Percentiles rank a stretch among this genome's conserved stretches.
phyloP scores from a whole-genome alignment of 2,888 invertebrate species.

The Melanargia galathea region DNA sequence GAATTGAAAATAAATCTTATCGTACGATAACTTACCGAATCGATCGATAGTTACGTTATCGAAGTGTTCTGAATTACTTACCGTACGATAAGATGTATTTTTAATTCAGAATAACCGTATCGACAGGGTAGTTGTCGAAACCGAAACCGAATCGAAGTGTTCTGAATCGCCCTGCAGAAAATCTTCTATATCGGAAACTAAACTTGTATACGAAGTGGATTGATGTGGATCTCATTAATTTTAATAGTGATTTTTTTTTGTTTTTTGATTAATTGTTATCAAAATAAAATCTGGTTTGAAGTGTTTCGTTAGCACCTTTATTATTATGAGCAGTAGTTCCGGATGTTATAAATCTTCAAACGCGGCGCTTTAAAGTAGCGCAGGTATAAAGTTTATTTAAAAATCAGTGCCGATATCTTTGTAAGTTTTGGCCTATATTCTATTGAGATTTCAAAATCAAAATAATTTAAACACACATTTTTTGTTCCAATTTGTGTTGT shows the following conservation, averaged over 20 bases:
- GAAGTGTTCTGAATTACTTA: too few relatives aligned
- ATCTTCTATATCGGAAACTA: constrained; percentile 71
- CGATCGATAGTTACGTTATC: too few relatives aligned
- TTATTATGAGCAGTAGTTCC: neutral
- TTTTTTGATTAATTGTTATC: neutral
- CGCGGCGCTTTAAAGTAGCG: neutral
- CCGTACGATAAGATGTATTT: too few relatives aligned
- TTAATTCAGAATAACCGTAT: too few relatives aligned
- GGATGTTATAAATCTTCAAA: constrained; percentile 4
- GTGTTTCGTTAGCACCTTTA: neutral
- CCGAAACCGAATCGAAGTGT: too few relatives aligned
- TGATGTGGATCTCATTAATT: constrained; percentile 47
- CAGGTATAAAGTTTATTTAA: neutral
- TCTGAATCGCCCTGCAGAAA: too few relatives aligned
- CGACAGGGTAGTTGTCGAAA: too few relatives aligned
- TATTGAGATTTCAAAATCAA: too few relatives aligned
- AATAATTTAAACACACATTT: too few relatives aligned
- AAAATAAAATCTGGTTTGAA: neutral
- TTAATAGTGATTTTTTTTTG: constrained; percentile 16
- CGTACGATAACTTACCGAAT: too few relatives aligned
- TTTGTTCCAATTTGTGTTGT: too few relatives aligned
- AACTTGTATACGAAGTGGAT: constrained; percentile 64
- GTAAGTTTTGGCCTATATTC: neutral
- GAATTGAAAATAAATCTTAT: too few relatives aligned
- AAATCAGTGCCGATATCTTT: neutral